Evolutionary conservation across 1,140 invertebrate genomes (phyloP).

Genomic region (Bombus cullumanus): DNA sequence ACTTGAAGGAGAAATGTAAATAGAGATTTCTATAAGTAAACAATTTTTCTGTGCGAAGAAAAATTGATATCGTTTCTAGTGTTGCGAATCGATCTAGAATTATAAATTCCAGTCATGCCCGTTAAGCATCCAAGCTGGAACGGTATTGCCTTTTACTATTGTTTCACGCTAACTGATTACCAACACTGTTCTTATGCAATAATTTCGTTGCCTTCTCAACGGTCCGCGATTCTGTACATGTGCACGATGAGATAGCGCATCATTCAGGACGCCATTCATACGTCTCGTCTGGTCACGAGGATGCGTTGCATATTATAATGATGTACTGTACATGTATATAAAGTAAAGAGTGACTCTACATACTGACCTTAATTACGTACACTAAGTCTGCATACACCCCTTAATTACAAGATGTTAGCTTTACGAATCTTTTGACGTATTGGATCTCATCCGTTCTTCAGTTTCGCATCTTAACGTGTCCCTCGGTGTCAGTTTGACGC

Average conservation of each 20-base stretch:
- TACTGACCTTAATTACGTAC: neutral
- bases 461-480: too few relatives aligned
- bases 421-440: too few relatives aligned
- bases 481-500: too few relatives aligned
- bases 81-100: conserved; percentile 49
- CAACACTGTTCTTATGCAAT: conserved; percentile 48
- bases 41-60: neutral
- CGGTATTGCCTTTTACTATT: conserved; percentile 63
- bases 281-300: neutral
- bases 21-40: neutral
- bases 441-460: too few relatives aligned
- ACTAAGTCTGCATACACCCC: neutral
- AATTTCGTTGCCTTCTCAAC: conserved; percentile 46
- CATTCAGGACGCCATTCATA: conserved; percentile 24
- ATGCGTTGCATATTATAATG: neutral
- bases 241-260: conserved; percentile 8
- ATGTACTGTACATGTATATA: neutral
- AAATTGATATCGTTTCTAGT: neutral
- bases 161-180: conserved; percentile 67
- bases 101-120: conserved; percentile 55
- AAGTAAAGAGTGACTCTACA: neutral
- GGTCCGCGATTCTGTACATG: neutral
- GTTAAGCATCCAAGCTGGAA: conserved; percentile 39
- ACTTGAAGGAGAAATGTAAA: neutral
- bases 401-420: too few relatives aligned